Evolutionary conservation across 2,888 invertebrate species (phyloP).

Genomic region (Drosophila kuntzei): DNA sequence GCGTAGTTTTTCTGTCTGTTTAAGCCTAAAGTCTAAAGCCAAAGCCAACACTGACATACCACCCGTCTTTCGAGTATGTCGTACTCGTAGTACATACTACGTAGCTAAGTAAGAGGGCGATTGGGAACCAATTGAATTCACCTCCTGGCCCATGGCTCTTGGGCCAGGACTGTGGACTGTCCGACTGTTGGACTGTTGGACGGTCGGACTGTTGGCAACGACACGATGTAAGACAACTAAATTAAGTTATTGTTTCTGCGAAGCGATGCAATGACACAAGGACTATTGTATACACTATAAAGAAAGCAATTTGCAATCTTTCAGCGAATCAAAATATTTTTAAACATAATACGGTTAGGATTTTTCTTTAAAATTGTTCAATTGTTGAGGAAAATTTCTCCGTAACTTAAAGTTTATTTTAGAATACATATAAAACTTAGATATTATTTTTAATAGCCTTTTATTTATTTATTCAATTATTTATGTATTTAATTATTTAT

Average conservation of each 20-base stretch:
- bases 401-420: no score
- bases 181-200: constrained; percentile 24
- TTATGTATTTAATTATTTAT: no score
- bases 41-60: constrained; percentile 56
- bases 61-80: constrained; percentile 52
- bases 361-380: no score
- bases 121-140: constrained; percentile 12
- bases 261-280: not conserved
- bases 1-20: constrained; percentile 46
- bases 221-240: constrained; percentile 74
- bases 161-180: constrained; percentile 2
- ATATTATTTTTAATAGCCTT: no score
- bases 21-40: not conserved
- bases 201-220: constrained; percentile 55
- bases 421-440: no score
- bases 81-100: not conserved
- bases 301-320: no score
- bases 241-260: constrained; percentile 82
- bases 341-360: no score
- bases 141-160: constrained; percentile 6
- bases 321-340: no score
- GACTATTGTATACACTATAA: constrained; percentile 45
- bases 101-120: constrained; percentile 13
- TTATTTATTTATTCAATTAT: no score
- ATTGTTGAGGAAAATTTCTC: no score